phyloP scores from a whole-genome alignment of 2,888 invertebrate genomes.

The Dichetophora obliterata region DNA sequence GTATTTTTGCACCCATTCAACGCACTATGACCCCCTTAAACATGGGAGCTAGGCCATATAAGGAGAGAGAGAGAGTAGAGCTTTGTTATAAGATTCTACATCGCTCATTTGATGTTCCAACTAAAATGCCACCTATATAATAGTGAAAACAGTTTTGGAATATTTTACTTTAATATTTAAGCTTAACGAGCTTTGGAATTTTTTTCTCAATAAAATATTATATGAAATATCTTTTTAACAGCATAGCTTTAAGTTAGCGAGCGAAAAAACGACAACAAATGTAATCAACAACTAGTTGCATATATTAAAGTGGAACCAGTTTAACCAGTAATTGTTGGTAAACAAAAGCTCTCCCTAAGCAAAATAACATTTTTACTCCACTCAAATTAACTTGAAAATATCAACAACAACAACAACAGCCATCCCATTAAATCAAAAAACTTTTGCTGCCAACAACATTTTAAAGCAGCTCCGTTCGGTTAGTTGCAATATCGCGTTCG shows the following conservation, averaged over 20 bases:
- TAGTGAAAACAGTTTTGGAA: no score
- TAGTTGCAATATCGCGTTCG: constrained; percentile 45
- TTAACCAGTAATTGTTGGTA: constrained; percentile 18
- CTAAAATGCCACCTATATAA: no score
- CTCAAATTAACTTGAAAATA: constrained; percentile 25
- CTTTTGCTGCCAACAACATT: constrained; percentile 6
- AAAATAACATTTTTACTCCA: constrained; percentile 3
- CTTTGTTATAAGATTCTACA: no score
- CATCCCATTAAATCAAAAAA: not conserved
- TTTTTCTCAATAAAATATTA: no score
- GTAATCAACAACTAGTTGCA: not conserved
- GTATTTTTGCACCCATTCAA: no score
- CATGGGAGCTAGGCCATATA: no score
- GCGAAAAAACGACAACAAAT: not conserved
- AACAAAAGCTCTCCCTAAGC: constrained; percentile 28
- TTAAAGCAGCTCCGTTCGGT: not conserved
- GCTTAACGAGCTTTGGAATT: no score
- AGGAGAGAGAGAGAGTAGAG: no score
- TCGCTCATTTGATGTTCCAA: no score
- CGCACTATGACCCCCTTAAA: no score
- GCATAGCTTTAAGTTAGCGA: not conserved
- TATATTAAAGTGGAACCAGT: constrained; percentile 27
- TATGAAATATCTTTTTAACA: not conserved
- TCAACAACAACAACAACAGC: constrained; percentile 12
- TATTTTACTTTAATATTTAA: no score